Evolutionary conservation across 2,113 vertebrate genomes (phyloP).

Genomic region (Tympanuchus pallidicinctus): DNA sequence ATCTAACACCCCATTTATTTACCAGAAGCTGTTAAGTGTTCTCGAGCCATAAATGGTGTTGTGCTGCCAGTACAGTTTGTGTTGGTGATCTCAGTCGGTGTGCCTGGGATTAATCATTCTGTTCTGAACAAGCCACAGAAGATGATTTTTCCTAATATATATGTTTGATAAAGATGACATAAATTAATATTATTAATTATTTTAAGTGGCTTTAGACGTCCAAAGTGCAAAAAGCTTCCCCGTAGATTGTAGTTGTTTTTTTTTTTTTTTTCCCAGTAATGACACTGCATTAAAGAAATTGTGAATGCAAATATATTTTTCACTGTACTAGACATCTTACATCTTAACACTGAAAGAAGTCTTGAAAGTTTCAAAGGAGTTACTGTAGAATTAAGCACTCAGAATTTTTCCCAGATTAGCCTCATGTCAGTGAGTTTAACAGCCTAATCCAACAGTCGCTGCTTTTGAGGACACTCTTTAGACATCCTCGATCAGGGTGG

Average conservation of each 20-base stretch:
- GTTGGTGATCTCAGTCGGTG: neutral
- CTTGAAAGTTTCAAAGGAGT: neutral
- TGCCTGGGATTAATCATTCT: neutral
- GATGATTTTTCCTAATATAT: neutral
- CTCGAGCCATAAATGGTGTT: neutral
- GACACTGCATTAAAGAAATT: neutral
- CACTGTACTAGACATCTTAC: neutral
- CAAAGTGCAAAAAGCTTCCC: neutral
- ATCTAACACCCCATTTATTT: neutral
- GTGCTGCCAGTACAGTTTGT: neutral
- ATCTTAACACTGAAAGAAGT: neutral
- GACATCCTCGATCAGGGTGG: neutral
- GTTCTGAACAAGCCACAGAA: neutral
- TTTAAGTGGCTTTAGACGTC: neutral
- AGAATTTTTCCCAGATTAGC: neutral
- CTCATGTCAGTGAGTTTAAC: neutral
- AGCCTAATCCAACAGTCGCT: neutral
- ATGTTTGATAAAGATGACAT: neutral
- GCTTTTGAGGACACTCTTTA: neutral
- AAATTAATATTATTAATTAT: neutral
- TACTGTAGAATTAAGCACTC: neutral
- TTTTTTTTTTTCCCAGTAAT: neutral
- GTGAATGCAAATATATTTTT: neutral
- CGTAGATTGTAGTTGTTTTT: fast-evolving
- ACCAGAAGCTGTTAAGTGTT: neutral